Evolutionary conservation across 2,797 vertebrate species (phyloP).

Genomic region (Xiphophorus birchmanni): DNA sequence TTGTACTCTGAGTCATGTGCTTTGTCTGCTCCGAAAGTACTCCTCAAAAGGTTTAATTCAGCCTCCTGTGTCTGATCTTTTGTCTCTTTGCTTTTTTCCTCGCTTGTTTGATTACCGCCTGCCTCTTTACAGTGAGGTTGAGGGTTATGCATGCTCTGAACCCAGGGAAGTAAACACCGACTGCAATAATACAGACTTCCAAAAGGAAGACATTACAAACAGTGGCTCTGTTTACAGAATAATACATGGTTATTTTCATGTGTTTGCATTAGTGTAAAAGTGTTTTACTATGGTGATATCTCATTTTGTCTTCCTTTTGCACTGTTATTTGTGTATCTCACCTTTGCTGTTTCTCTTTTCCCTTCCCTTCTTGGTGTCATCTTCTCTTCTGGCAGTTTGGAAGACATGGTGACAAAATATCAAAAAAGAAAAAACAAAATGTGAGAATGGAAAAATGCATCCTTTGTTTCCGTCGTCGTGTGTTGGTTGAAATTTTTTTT

Average conservation of each 20-base stretch:
- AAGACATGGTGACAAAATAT: slow-evolving; percentile 99
- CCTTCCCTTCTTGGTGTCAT: slow-evolving; percentile 38
- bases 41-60: slow-evolving; percentile 60
- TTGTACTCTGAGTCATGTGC: slow-evolving; percentile 46
- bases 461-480: slow-evolving; percentile 50
- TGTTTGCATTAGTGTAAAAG: slow-evolving; percentile 30
- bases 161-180: slow-evolving; percentile 65
- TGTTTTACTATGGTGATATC: slow-evolving; percentile 42
- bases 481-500: slow-evolving; percentile 44
- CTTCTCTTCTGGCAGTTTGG: slow-evolving; percentile 85
- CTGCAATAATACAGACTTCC: slow-evolving; percentile 49
- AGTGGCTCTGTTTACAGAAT: slow-evolving; percentile 45
- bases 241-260: slow-evolving; percentile 35
- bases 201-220: slow-evolving; percentile 48
- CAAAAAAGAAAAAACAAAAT: slow-evolving; percentile 99
- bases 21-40: slow-evolving; percentile 46
- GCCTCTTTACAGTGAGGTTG: slow-evolving; percentile 58
- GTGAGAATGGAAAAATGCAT: slow-evolving; percentile 85
- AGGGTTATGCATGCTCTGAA: slow-evolving; percentile 59
- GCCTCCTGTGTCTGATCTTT: slow-evolving; percentile 55
- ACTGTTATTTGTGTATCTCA: slow-evolving; percentile 56
- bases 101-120: slow-evolving; percentile 54
- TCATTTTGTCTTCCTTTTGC: slow-evolving; percentile 45
- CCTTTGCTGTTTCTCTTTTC: slow-evolving; percentile 51
- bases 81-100: slow-evolving; percentile 47